phyloP scores from a whole-genome alignment of 2,888 invertebrate species.

The Tigriopus californicus region DNA sequence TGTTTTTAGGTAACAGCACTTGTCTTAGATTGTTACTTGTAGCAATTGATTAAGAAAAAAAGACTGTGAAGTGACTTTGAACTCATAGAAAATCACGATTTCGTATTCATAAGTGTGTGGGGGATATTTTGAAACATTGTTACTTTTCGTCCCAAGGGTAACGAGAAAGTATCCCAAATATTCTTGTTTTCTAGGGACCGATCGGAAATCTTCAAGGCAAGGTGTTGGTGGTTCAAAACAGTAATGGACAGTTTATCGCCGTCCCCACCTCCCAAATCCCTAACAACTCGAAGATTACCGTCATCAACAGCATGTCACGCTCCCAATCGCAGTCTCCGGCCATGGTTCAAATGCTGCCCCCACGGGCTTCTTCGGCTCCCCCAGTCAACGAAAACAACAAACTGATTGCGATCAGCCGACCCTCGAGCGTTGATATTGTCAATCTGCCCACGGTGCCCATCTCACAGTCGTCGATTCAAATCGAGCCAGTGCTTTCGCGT shows the following conservation, averaged over 20 bases:
- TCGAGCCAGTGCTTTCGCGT: background rate
- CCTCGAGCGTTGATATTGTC: constrained; percentile 10
- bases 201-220: background rate
- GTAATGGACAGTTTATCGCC: constrained; percentile 9
- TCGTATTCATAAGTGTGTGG: too few relatives aligned
- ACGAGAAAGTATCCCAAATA: background rate
- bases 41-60: too few relatives aligned
- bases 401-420: constrained; percentile 6
- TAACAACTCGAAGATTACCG: too few relatives aligned
- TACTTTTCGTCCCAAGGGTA: too few relatives aligned
- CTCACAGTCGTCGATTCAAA: background rate
- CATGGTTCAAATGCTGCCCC: constrained; percentile 30
- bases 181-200: background rate
- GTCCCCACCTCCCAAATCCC: constrained; percentile 5
- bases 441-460: background rate
- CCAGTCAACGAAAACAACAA: constrained; percentile 35
- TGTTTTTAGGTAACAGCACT: too few relatives aligned
- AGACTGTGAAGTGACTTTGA: too few relatives aligned
- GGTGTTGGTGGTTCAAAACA: constrained; percentile 1
- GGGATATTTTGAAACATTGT: too few relatives aligned
- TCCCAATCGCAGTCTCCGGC: too few relatives aligned
- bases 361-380: constrained; percentile 66
- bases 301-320: too few relatives aligned
- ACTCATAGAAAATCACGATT: too few relatives aligned
- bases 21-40: too few relatives aligned